Percentiles rank a stretch among this genome's conserved stretches.
These are phyloP conservation scores for Pygoscelis adeliae DNA, from an alignment of 2,113 vertebrate species.

Conservation along the genomic window DNA sequence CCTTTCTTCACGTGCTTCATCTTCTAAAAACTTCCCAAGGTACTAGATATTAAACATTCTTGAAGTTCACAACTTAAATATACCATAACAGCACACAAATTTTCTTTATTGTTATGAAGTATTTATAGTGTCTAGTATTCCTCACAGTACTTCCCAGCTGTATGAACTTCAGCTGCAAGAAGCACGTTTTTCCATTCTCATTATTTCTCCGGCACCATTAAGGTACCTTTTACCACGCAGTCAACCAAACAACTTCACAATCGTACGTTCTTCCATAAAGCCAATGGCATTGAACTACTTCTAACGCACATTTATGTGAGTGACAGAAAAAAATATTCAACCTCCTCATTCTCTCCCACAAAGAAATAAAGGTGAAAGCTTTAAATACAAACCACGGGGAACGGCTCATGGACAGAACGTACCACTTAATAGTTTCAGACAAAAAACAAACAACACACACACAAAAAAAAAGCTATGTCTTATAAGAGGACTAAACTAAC, in stretches of 20 bases:
- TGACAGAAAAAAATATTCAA: rapidly evolving
- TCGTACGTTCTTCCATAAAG: neutral
- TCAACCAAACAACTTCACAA: neutral
- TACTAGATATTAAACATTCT: neutral
- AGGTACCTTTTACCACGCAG: neutral
- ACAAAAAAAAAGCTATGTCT: neutral
- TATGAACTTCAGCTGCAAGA: neutral
- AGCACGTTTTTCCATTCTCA: neutral
- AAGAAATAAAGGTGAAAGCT: neutral
- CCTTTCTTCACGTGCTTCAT: neutral
- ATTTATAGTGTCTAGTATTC: neutral
- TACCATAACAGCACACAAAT: rapidly evolving
- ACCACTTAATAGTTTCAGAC: neutral
- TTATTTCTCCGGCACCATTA: neutral
- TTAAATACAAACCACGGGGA: neutral
- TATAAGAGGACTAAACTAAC: neutral
- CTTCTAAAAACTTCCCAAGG: neutral
- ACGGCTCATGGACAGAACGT: neutral
- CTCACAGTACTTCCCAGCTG: neutral
- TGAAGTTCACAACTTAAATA: neutral
- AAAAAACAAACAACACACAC: neutral
- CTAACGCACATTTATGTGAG: rapidly evolving
- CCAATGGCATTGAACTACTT: neutral
- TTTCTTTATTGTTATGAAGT: neutral
- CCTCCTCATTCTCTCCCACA: neutral